Conservation (phyloP, 1,140 invertebrate genomes). For the Apis laboriosa region DNA sequence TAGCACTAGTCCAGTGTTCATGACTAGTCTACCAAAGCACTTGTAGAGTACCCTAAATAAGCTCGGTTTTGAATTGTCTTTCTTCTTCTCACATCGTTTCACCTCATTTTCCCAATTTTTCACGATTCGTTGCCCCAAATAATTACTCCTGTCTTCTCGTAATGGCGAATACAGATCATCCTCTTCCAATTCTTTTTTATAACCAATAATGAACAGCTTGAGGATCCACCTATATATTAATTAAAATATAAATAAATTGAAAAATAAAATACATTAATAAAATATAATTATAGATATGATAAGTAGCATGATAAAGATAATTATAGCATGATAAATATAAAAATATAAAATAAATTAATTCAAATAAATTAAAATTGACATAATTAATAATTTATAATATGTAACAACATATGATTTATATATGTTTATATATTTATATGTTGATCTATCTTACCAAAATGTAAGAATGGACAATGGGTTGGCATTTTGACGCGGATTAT, state of each 20-base stretch:
- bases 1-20: constrained; percentile 13
- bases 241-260: neutral
- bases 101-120: constrained; percentile 81
- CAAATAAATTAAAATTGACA: too few relatives aligned
- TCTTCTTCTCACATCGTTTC: constrained; percentile 52
- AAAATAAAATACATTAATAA: too few relatives aligned
- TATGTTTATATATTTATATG: too few relatives aligned
- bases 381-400: neutral
- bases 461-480: constrained; percentile 81
- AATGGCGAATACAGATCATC: constrained; percentile 84
- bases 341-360: neutral
- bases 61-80: constrained; percentile 69
- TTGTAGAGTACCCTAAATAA: constrained; percentile 77
- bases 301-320: too few relatives aligned
- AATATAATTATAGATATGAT: too few relatives aligned
- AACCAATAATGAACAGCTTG: constrained; percentile 81
- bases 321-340: too few relatives aligned
- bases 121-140: constrained; percentile 82
- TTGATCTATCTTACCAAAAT: constrained; percentile 79
- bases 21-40: constrained; percentile 77
- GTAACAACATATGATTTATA: too few relatives aligned
- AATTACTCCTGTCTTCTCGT: constrained; percentile 82
- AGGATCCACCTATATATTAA: constrained; percentile 81
- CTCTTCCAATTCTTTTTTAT: constrained; percentile 83
- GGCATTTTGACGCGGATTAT: constrained; percentile 80